A percentile compares a stretch with the other conserved stretches of the same genome.
Conservation (phyloP, 2,113 vertebrate species). For the Grus americana region DNA sequence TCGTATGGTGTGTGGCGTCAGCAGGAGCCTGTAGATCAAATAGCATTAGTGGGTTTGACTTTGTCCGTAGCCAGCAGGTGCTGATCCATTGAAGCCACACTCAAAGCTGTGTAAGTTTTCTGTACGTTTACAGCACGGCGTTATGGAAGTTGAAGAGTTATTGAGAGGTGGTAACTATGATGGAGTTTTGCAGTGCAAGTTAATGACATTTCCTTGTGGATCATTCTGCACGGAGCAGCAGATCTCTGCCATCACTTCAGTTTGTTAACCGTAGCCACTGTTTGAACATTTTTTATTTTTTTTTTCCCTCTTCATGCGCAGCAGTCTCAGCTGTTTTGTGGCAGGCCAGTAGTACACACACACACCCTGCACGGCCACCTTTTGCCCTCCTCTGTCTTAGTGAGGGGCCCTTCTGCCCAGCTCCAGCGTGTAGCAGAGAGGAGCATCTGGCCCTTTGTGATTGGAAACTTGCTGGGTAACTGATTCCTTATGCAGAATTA, state of each 20-base stretch:
- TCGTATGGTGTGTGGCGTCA: background rate
- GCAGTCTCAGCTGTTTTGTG: background rate
- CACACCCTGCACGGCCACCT: background rate
- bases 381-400: conserved; percentile 46
- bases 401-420: conserved; percentile 52
- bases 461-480: conserved; percentile 62
- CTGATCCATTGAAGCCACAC: background rate
- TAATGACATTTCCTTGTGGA: background rate
- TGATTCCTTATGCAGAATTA: conserved; percentile 56
- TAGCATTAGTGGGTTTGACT: background rate
- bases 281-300: background rate
- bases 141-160: background rate
- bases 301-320: background rate
- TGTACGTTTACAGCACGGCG: background rate
- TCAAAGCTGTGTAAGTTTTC: background rate
- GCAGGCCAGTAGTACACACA: background rate
- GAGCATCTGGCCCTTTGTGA: conserved; percentile 70
- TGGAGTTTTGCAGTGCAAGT: background rate
- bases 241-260: background rate
- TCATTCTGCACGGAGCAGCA: background rate
- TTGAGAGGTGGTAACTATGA: background rate
- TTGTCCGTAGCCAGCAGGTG: background rate
- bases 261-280: background rate
- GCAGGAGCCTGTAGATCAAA: background rate
- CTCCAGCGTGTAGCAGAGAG: conserved; percentile 25